These are phyloP conservation scores for Megalops atlanticus DNA, from an alignment of 2,113 vertebrate genomes.

Conservation along the genomic window DNA sequence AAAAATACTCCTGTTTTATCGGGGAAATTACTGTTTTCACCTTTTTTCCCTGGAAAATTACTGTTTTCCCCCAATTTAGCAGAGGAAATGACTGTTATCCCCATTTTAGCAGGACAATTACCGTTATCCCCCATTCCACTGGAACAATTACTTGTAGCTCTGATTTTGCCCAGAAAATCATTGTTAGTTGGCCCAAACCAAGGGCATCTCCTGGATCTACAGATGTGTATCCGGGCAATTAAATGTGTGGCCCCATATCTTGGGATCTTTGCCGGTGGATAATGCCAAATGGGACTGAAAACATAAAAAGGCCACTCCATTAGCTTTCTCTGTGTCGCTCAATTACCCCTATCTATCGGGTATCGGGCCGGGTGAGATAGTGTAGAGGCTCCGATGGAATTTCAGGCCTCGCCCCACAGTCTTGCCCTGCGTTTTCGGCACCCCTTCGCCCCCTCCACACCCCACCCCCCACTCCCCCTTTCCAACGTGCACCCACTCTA, in stretches of 20 bases:
- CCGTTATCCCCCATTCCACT: background rate
- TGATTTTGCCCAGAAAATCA: background rate
- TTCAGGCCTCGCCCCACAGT: background rate
- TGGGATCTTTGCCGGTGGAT: constrained; percentile 40
- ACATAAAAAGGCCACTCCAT: constrained; percentile 43
- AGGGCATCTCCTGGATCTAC: constrained; percentile 50
- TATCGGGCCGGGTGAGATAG: background rate
- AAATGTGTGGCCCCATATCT: constrained; percentile 48
- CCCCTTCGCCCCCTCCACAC: background rate
- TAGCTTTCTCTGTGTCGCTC: constrained; percentile 34
- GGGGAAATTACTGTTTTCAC: too few relatives aligned
- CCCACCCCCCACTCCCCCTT: background rate
- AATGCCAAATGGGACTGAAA: constrained; percentile 27
- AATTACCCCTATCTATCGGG: constrained; percentile 37
- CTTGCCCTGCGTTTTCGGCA: background rate
- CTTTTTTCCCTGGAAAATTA: background rate
- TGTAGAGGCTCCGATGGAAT: background rate
- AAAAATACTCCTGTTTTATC: too few relatives aligned
- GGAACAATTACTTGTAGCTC: background rate
- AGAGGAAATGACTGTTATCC: background rate
- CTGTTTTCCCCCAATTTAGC: background rate
- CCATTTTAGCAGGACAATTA: background rate
- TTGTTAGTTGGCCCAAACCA: constrained; percentile 36
- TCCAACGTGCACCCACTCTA: background rate
- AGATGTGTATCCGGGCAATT: constrained; percentile 50